Conservation (phyloP, 2,888 invertebrate genomes). For the Andrena haemorrhoa region DNA sequence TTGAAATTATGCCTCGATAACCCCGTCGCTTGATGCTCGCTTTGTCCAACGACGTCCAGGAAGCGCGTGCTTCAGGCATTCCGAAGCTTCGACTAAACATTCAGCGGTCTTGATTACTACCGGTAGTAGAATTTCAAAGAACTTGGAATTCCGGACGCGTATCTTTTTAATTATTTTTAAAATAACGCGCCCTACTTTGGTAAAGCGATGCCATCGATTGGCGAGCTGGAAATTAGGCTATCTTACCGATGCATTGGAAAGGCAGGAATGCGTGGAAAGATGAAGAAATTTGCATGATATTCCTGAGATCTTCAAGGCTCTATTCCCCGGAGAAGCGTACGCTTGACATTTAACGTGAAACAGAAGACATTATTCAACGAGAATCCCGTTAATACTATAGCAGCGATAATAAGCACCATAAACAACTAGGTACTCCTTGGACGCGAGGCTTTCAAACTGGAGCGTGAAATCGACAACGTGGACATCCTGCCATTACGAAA, state of each 20-base stretch:
- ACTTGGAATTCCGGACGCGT: too few species aligned
- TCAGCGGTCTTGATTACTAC: too few species aligned
- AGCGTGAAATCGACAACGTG: background rate
- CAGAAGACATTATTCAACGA: background rate
- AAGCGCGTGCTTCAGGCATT: constrained; percentile 26
- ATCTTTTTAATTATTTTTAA: too few species aligned
- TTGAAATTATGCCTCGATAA: constrained; percentile 53
- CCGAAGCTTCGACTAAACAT: background rate
- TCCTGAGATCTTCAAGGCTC: constrained; percentile 13
- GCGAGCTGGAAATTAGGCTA: background rate
- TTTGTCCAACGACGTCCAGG: constrained; percentile 36
- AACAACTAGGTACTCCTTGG: background rate
- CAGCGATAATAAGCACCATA: background rate
- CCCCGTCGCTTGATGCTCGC: constrained; percentile 10
- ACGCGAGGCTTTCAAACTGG: constrained; percentile 2
- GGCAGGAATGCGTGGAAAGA: background rate
- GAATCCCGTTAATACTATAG: constrained; percentile 8
- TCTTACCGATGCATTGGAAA: background rate
- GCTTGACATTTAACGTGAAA: constrained; percentile 23
- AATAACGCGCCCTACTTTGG: too few species aligned
- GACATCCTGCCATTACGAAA: background rate
- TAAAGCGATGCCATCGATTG: too few species aligned
- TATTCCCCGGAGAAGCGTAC: background rate
- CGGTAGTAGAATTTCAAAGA: too few species aligned
- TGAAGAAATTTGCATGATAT: background rate